Base-by-base conservation (phyloP, 2,888 invertebrate species). In the Sphaerophoria taeniata region DNA sequence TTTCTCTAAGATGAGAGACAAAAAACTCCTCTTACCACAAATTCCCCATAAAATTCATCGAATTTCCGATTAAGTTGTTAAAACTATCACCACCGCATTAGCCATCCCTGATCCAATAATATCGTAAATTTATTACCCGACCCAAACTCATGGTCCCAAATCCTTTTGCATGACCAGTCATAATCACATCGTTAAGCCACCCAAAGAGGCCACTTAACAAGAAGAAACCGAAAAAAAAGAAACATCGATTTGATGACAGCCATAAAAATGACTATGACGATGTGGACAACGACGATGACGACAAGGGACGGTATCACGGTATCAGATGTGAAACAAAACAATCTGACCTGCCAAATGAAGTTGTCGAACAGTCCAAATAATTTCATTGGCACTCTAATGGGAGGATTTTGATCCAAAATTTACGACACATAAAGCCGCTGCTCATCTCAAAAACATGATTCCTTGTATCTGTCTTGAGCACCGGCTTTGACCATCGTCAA, bases 321-420 rank as follows among this genome's bases (percentile, higher is more conserved):
- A 60, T 43, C 39, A 6, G 24, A 55, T 56, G 33, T 36, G 51
- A 47, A 36, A 75, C 60, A 84, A 75, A 72, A 60, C 67, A 80
- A 76, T 78, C 73, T 82, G 78, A 81, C 69, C 81, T 73, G 81
- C 85, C 71, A 87, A 87, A 87, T 87, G 84, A 87, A 87, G 87
- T 80, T 87, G 87, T 87, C 85, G 87, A 87, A 75, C 80, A 80
- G 76, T 81, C 85, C 36, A 85, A 87, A 85, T 87, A 85, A 87
- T 77, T 79, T 80, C 85, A 85, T 80, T 77, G 85, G 70, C 86
- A 86, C 86, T 78, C 82, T 82, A 82, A 82, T 86, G 85, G 85
- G 70, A 58, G 61, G 70, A 70, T 63, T 49, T 69, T 72, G n/a
- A 49, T 61, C 72, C 39, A 75, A 45, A 76, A 81, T 85, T 80